A percentile compares a stretch with the other conserved stretches of the same genome.
Conservation (phyloP, 1,140 invertebrate genomes). For the Nomia melanderi region DNA sequence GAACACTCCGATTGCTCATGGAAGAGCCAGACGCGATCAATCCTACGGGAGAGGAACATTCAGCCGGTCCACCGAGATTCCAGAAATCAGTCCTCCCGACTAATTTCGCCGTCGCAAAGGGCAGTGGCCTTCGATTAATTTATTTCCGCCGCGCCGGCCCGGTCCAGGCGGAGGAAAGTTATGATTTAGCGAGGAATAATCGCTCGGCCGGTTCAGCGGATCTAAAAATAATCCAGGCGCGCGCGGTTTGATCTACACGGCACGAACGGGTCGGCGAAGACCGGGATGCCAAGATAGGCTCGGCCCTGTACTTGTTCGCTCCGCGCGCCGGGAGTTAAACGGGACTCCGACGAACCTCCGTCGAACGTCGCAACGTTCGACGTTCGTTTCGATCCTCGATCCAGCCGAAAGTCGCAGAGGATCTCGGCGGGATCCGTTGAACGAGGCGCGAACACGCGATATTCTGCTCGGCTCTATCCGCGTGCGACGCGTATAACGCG, state of each 20-base stretch:
- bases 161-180: constrained; percentile 57
- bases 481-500: no score
- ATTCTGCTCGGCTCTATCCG: no score
- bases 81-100: not conserved
- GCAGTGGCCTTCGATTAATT: constrained; percentile 53
- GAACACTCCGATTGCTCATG: no score
- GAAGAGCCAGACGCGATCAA: no score
- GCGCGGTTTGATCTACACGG: constrained; percentile 53
- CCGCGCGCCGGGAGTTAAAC: no score
- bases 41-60: no score
- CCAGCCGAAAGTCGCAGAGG: no score
- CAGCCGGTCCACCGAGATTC: no score
- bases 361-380: no score
- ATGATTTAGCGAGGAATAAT: constrained; percentile 70
- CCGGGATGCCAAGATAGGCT: constrained; percentile 60
- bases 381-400: no score
- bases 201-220: constrained; percentile 46
- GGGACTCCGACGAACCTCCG: not conserved
- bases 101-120: constrained; percentile 39
- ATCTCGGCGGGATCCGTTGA: no score
- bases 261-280: constrained; percentile 25
- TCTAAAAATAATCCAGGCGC: constrained; percentile 64
- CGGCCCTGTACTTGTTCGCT: not conserved
- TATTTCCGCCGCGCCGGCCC: constrained; percentile 34
- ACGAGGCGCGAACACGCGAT: no score